phyloP scores from a whole-genome alignment of 2,888 invertebrate species.

The Chymomyza procnemis region DNA sequence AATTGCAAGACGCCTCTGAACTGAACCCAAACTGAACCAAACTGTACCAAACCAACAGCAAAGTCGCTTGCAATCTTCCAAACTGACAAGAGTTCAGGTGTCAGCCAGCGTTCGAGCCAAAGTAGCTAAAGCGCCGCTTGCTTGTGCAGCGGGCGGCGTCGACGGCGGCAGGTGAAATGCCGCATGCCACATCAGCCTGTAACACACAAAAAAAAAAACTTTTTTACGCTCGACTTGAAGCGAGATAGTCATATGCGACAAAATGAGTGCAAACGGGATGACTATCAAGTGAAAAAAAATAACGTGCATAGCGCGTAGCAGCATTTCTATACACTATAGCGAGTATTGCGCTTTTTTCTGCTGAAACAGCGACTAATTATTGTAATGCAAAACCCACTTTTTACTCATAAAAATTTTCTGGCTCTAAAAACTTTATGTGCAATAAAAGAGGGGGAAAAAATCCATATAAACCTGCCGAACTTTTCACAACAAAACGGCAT shows the following conservation, averaged over 20 bases:
- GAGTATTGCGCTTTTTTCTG: no score
- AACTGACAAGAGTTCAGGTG: slow-evolving; percentile 4
- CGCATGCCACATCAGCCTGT: not conserved
- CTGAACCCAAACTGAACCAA: not conserved
- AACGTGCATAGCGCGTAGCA: not conserved
- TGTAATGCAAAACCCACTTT: no score
- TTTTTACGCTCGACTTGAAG: not conserved
- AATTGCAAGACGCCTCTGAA: slow-evolving; percentile 25
- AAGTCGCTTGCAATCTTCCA: slow-evolving; percentile 2
- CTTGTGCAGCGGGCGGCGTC: not conserved
- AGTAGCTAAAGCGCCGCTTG: not conserved
- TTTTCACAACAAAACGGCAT: no score
- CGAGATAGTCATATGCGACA: not conserved
- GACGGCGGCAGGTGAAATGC: not conserved
- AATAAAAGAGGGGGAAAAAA: no score
- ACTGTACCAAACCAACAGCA: not conserved
- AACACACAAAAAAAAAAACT: slow-evolving; percentile 1
- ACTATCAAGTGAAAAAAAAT: not conserved
- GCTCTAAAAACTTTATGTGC: no score
- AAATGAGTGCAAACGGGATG: not conserved
- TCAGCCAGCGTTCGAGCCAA: not conserved
- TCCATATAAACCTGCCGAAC: no score
- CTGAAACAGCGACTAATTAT: no score
- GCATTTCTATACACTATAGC: not conserved
- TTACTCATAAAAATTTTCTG: no score